phyloP scores from a whole-genome alignment of 2,797 vertebrate genomes.

The Enteromius mattozi region DNA sequence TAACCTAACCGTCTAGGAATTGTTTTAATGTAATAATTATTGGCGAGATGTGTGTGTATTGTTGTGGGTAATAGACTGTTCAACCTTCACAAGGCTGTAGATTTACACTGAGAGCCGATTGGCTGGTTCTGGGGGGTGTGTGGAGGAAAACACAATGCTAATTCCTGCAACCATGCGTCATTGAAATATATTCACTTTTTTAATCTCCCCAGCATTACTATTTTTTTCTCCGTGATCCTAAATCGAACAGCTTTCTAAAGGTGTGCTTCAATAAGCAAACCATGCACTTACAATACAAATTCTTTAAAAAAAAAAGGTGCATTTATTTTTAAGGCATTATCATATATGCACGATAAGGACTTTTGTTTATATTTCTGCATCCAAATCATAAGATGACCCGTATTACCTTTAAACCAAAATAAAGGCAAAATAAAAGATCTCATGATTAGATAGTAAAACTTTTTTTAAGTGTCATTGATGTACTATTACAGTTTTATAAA shows the following conservation, averaged over 20 bases:
- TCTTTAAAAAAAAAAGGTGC: not conserved
- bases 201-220: not conserved
- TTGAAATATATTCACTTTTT: not conserved
- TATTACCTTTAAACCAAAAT: not conserved
- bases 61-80: not conserved
- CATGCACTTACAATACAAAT: not conserved
- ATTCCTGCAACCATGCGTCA: not conserved
- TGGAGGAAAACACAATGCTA: not conserved
- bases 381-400: not conserved
- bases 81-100: slow-evolving; percentile 28
- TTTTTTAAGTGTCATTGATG: not conserved
- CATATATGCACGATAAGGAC: not conserved
- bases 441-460: not conserved
- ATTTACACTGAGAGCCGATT: slow-evolving; percentile 45
- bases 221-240: no score
- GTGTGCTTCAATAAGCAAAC: not conserved
- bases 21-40: not conserved
- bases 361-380: not conserved
- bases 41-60: not conserved
- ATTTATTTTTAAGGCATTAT: not conserved
- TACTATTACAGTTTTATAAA: not conserved
- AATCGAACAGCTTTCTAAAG: not conserved
- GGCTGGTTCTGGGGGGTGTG: slow-evolving; percentile 52
- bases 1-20: not conserved
- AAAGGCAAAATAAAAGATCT: not conserved